Conservation (phyloP, 2,797 vertebrate species). For the Sardinella longiceps region DNA sequence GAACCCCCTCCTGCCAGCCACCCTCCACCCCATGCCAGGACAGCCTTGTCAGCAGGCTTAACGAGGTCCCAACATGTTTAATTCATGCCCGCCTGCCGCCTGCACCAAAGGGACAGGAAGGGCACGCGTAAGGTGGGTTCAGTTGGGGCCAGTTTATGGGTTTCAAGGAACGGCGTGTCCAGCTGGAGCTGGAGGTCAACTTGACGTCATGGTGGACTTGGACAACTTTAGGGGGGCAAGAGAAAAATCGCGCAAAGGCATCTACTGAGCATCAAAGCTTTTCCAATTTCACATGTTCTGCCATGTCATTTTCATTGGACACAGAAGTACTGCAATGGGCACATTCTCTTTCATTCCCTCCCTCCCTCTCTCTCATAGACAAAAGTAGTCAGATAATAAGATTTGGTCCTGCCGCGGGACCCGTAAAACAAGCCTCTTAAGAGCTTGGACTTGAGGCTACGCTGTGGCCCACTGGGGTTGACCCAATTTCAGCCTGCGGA, state of each 20-base stretch:
- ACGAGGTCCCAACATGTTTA: conserved; percentile 2
- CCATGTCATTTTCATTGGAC: neutral
- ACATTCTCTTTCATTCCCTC: neutral
- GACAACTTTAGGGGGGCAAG: neutral
- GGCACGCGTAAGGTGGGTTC: neutral
- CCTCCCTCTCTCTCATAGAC: neutral
- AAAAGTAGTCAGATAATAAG: neutral
- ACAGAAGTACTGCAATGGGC: neutral
- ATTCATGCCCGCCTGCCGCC: neutral
- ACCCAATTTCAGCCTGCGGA: neutral
- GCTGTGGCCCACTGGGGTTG: neutral
- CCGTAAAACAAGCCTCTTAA: conserved; percentile 5
- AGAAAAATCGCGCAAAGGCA: neutral
- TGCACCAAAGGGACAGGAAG: neutral
- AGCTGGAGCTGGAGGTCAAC: neutral
- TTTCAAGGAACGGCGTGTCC: neutral
- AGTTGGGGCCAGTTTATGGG: neutral
- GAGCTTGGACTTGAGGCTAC: neutral
- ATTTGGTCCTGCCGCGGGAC: neutral
- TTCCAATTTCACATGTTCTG: neutral
- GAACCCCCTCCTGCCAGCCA: neutral
- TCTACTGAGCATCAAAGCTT: neutral
- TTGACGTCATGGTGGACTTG: neutral
- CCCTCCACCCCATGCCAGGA: neutral
- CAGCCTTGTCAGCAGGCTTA: neutral